Evolutionary conservation across 2,888 invertebrate genomes (phyloP).

Genomic region (Pterostichus madidus): DNA sequence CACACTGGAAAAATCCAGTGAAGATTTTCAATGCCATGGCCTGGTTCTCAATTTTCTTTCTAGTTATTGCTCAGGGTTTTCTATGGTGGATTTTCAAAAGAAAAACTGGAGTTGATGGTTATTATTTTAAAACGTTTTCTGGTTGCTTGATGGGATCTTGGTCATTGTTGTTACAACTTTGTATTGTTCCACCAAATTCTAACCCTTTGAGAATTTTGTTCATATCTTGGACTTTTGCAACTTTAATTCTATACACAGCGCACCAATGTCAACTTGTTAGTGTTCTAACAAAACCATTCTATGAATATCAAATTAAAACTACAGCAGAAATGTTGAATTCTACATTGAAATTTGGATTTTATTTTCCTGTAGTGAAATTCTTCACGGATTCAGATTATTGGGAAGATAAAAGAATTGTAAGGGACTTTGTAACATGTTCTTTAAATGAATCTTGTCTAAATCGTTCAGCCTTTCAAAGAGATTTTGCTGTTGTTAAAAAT

Average conservation of each 20-base stretch:
- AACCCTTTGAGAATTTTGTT: constrained; percentile 38
- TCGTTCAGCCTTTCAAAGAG: constrained; percentile 68
- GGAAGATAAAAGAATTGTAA: constrained; percentile 61
- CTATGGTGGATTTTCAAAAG: constrained; percentile 7
- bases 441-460: constrained; percentile 68
- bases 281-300: constrained; percentile 60
- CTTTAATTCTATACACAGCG: constrained; percentile 56
- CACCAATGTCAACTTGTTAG: constrained; percentile 63
- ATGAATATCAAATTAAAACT: constrained; percentile 64
- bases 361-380: constrained; percentile 8
- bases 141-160: constrained; percentile 50
- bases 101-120: not conserved
- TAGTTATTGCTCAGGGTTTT: not conserved
- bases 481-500: constrained; percentile 69
- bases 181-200: constrained; percentile 28
- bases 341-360: constrained; percentile 56
- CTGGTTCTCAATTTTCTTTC: constrained; percentile 44
- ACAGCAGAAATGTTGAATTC: constrained; percentile 63
- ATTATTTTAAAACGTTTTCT: constrained; percentile 27
- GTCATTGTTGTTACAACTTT: constrained; percentile 31
- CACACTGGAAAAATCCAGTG: constrained; percentile 64
- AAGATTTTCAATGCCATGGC: constrained; percentile 46
- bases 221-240: constrained; percentile 54
- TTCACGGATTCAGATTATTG: constrained; percentile 37
- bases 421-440: constrained; percentile 68